Conservation (phyloP, 2,888 invertebrate genomes). For the Phortica okadai region DNA sequence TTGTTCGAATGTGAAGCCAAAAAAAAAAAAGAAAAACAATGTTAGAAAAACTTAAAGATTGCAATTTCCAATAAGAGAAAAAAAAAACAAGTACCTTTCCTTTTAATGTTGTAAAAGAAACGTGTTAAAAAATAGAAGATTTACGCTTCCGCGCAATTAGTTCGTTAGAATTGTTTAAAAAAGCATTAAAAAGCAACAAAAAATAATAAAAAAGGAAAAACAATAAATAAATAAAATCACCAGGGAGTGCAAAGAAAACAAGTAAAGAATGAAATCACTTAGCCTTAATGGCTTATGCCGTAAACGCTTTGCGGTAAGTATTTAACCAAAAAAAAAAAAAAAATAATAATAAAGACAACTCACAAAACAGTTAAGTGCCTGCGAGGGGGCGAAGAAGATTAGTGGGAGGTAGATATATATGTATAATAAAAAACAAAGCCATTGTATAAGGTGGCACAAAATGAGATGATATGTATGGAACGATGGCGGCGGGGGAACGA, state of each 20-base stretch:
- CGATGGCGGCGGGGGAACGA: neutral
- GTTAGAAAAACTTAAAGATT: too few species aligned
- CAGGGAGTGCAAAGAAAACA: slow-evolving; percentile 52
- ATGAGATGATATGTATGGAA: slow-evolving; percentile 20
- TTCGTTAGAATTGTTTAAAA: slow-evolving; percentile 53
- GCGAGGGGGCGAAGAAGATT: slow-evolving; percentile 36
- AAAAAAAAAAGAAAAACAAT: neutral
- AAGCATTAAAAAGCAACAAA: slow-evolving; percentile 30
- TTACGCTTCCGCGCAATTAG: slow-evolving; percentile 67
- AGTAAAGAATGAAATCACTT: slow-evolving; percentile 71
- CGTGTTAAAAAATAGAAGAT: slow-evolving; percentile 32
- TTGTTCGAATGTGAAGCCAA: neutral
- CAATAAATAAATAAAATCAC: slow-evolving; percentile 3
- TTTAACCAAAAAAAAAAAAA: slow-evolving; percentile 67
- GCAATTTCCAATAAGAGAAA: neutral
- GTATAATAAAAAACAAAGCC: slow-evolving; percentile 16
- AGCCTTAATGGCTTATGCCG: slow-evolving; percentile 74
- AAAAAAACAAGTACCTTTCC: neutral
- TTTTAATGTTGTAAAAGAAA: neutral
- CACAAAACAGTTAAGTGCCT: slow-evolving; percentile 28
- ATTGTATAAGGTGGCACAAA: slow-evolving; percentile 26
- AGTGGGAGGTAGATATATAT: neutral
- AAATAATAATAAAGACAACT: slow-evolving; percentile 41
- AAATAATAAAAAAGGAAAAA: slow-evolving; percentile 9
- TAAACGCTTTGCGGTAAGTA: slow-evolving; percentile 48